Evolutionary conservation across 2,113 vertebrate species (phyloP), one percentile per base, ranked within the genome.

Genomic region (Nycticebus coucang): DNA sequence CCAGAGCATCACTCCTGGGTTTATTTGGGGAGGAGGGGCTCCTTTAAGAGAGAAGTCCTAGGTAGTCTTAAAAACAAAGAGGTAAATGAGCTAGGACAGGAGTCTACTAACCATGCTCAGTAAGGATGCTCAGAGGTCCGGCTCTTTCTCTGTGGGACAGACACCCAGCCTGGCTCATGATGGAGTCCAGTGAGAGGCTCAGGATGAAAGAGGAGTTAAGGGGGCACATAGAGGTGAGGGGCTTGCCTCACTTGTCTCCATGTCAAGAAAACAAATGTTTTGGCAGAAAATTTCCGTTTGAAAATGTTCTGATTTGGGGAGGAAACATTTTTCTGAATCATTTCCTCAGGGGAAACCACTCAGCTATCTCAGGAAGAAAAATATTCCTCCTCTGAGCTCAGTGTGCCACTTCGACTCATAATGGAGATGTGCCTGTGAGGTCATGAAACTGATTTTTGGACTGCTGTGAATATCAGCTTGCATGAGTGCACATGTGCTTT

Each of bases 281-380:
- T 28, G 83, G 64, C 72, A 85, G 72, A 33, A 88, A 94, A 86
- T 89, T 89, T 86, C 68, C 55, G 68, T 93, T 93, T 4, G 26
- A 68, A 41, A 85, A 60, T 72, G 53, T 85, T 95, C 92, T 81
- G 53, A 33, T 60, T 84, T 97, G 86, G 37, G 71, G 93, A 94
- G 78, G 53, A 90, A 93, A 87, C 66, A 69, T 94, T 95, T 89
- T 96, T 84, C 89, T 96, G 85, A 96, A 95, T 96, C 62, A 86
- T 92, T 94, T 97, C 78, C 92, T 91, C 60, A 26, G 72, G 86
- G 77, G 78, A 87, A 97, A 85, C 71, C 19, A 37, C 74, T 95
- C 64, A 87, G 53, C 81, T 92, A 35, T 85, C 93, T 92, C 81
- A 62, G 69, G 77, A 91, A 96, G 59, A 88, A 93, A 89, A 88